Evolutionary conservation across 2,113 vertebrate species (phyloP), one percentile per base, ranked within the genome.

Genomic region (Climacteris rufus): DNA sequence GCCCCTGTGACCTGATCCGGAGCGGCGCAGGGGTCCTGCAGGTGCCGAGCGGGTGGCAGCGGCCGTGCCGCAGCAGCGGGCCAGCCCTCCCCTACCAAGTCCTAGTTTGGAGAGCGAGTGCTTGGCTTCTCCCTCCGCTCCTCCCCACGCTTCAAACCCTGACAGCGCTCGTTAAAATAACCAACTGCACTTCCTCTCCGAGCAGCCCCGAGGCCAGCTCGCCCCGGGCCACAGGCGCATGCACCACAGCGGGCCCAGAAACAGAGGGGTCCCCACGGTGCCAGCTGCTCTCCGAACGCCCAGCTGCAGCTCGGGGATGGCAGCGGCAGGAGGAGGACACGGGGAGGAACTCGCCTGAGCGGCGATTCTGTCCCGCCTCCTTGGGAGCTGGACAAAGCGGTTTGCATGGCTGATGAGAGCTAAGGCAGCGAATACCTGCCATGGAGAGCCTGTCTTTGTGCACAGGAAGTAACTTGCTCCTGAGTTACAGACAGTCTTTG

Each of bases 21-120:
- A 89, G 86, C 3, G 15, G 96, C 2, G 89, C 27, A 10, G 88
- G 78, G 88, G 63, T 95, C 95, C 86, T 4, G 87, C 30, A 79
- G 88, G 90, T 69, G 61, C 93, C 11, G 52, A 85, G 82, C 2
- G 60, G 40, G 19, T 10, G 57, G 53, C 40, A 40, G 83, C 7
- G 54, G 83, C 96, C 8, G 31, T 0, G 10, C 71, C 7, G 81
- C 80, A 87, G 80, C 10, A 19, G 35, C 39, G 45, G 71, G 80
- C 89, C 10, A 66, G 92, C 96, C 94, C 95, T 96, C 30, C 76
- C 92, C 66, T 52, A 64, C 94, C 88, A 95, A 97, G 94, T 97
- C 98, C 98, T 98, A 98, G 97, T 98, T 98, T 98, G 98, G 98
- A 96, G 95, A 97, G 95, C 5, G 2, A 94, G 94, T 2, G 65